Percentiles rank a stretch among this genome's conserved stretches.
Evolutionary conservation across 2,797 vertebrate species (phyloP).

Genomic region (Leptatherina wallacei): DNA sequence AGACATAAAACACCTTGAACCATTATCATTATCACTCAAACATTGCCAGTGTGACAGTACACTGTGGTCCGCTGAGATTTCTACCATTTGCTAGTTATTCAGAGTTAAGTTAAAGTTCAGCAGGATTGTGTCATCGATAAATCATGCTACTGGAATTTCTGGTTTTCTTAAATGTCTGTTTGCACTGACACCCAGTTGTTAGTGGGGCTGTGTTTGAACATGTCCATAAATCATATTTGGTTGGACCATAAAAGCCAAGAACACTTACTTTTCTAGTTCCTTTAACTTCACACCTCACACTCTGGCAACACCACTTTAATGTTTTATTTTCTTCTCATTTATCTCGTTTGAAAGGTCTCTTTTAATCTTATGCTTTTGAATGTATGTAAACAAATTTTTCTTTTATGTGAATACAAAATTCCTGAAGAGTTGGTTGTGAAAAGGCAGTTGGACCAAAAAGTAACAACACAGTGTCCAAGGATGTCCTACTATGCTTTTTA

Average conservation of each 20-base stretch:
- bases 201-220: constrained; percentile 70
- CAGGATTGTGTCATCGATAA: constrained; percentile 29
- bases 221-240: constrained; percentile 59
- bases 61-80: neutral
- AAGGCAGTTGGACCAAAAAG: neutral
- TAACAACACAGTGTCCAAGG: neutral
- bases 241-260: constrained; percentile 36
- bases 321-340: neutral
- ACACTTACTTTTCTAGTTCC: constrained; percentile 27
- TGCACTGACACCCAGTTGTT: constrained; percentile 55
- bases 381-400: neutral
- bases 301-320: constrained; percentile 2
- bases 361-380: constrained; percentile 11
- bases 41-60: neutral
- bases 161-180: constrained; percentile 65
- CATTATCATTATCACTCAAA: neutral
- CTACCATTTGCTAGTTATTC: neutral
- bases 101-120: neutral
- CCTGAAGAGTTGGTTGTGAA: neutral
- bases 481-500: neutral
- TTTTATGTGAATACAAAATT: neutral
- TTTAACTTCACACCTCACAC: constrained; percentile 17
- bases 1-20: neutral
- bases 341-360: neutral
- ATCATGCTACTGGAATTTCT: constrained; percentile 72